Conservation (phyloP, 2,113 vertebrate genomes). For the Pomatorhinus ruficollis region DNA sequence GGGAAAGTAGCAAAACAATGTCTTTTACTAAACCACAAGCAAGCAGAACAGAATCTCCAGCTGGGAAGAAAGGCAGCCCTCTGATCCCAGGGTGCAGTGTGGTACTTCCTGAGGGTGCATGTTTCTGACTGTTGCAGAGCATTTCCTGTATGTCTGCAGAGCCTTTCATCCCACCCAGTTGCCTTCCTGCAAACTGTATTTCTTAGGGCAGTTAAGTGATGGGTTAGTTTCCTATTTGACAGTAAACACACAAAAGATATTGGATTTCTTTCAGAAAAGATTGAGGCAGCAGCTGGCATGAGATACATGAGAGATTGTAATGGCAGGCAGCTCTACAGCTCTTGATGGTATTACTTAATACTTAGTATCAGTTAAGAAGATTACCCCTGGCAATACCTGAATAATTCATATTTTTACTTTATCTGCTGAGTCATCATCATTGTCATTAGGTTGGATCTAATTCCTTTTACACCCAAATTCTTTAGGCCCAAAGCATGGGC, state of each 20-base stretch:
- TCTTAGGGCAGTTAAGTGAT: neutral
- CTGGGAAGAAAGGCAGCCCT: neutral
- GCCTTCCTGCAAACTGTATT: neutral
- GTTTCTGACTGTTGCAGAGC: neutral
- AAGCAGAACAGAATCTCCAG: neutral
- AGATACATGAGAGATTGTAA: neutral
- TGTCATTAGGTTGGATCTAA: neutral
- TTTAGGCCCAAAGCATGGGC: neutral
- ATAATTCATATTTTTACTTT: neutral
- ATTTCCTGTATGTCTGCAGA: neutral
- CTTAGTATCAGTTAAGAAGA: neutral
- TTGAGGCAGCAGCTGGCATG: neutral
- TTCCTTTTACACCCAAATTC: neutral
- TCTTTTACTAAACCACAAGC: slow-evolving; percentile 28
- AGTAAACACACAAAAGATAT: neutral
- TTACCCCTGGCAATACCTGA: neutral
- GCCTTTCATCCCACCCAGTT: neutral
- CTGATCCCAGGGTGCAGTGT: neutral
- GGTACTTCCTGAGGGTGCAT: neutral
- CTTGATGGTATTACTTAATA: neutral
- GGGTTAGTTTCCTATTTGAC: neutral
- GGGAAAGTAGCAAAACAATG: neutral
- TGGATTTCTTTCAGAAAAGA: neutral
- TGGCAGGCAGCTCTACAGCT: neutral
- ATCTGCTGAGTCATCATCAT: neutral